Conservation (phyloP, 2,113 vertebrate genomes). For the Apodemus speciosus region DNA sequence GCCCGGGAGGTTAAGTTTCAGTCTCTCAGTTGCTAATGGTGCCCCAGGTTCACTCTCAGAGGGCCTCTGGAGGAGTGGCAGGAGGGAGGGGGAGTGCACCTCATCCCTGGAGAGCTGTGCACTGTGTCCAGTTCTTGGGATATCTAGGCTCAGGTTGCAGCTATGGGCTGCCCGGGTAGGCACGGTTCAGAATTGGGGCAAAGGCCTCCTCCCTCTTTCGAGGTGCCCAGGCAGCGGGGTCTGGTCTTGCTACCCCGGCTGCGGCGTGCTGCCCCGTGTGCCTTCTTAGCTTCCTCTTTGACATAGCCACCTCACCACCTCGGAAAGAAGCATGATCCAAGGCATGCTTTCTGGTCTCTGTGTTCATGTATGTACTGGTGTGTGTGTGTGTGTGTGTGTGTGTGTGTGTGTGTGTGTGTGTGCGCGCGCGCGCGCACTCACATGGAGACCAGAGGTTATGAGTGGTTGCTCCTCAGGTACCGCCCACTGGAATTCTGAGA, state of each 20-base stretch:
- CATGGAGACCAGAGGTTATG: background rate
- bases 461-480: background rate
- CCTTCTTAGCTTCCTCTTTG: background rate
- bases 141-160: conserved; percentile 24
- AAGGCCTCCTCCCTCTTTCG: background rate
- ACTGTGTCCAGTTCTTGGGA: conserved; percentile 40
- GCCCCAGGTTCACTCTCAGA: conserved; percentile 71
- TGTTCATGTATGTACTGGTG: no score
- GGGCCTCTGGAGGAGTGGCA: conserved; percentile 58
- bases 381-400: no score
- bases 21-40: conserved; percentile 65
- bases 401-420: background rate
- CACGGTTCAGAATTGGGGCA: background rate
- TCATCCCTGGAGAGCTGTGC: conserved; percentile 67
- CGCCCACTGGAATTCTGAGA: background rate
- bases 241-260: background rate
- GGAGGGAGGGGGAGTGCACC: conserved; percentile 67
- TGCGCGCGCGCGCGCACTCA: background rate
- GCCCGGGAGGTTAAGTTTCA: conserved; percentile 73
- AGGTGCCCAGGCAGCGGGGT: background rate
- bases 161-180: background rate
- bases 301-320: background rate
- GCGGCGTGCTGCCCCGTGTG: conserved; percentile 1
- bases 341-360: background rate
- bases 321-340: background rate